phyloP scores from a whole-genome alignment of 2,888 invertebrate species.

The Phengaris arion region DNA sequence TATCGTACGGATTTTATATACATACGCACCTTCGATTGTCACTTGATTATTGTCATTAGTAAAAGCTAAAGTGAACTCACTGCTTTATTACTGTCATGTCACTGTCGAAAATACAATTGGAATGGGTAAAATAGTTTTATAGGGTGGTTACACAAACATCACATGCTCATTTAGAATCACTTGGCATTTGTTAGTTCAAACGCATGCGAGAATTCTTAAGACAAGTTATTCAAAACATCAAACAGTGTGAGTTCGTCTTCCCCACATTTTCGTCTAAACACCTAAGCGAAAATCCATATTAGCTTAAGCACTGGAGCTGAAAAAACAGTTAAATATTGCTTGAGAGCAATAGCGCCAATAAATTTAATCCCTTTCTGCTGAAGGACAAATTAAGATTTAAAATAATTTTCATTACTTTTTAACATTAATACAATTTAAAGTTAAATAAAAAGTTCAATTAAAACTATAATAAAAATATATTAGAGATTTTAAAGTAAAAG shows the following conservation, averaged over 20 bases:
- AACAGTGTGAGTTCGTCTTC: constrained; percentile 51
- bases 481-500: too few species aligned
- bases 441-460: constrained; percentile 8
- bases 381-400: constrained; percentile 64
- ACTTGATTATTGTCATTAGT: constrained; percentile 14
- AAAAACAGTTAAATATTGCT: constrained; percentile 53
- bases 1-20: constrained; percentile 58
- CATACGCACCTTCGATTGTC: constrained; percentile 35
- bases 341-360: constrained; percentile 57
- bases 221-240: constrained; percentile 35
- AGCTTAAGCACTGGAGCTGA: constrained; percentile 63
- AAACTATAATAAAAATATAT: constrained; percentile 49
- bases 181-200: constrained; percentile 61
- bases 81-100: constrained; percentile 1
- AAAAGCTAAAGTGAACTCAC: neutral
- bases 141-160: constrained; percentile 32
- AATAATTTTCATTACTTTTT: constrained; percentile 21
- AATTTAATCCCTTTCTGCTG: constrained; percentile 71
- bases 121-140: constrained; percentile 17
- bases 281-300: constrained; percentile 58
- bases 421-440: neutral
- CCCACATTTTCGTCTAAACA: constrained; percentile 47
- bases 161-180: constrained; percentile 36
- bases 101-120: constrained; percentile 26
- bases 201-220: constrained; percentile 53